These are phyloP conservation scores for Drosophila lowei DNA, from an alignment of 1,140 invertebrate genomes.

Conservation along the genomic window DNA sequence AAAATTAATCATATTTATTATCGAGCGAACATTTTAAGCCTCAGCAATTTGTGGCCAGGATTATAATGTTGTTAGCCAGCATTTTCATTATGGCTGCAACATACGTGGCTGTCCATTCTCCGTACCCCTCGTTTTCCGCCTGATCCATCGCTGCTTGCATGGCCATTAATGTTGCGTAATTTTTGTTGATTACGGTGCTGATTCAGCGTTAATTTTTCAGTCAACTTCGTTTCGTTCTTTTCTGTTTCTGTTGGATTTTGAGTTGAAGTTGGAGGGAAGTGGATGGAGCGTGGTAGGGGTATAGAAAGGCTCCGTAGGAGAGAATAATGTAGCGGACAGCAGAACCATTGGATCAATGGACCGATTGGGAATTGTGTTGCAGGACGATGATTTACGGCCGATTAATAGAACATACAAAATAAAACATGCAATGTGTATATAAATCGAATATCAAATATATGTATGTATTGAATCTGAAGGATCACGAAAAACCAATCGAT, in stretches of 20 bases:
- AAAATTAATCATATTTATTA: conserved; percentile 77
- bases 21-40: conserved; percentile 53
- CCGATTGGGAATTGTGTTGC: neutral
- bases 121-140: neutral
- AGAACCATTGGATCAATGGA: conserved; percentile 19
- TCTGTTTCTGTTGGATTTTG: conserved; percentile 7
- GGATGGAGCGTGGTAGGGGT: no score
- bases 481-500: no score
- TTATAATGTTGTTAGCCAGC: conserved; percentile 65
- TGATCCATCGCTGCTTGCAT: conserved; percentile 36
- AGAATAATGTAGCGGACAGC: no score
- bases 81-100: conserved; percentile 49
- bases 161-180: conserved; percentile 59
- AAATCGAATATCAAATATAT: no score
- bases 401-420: no score
- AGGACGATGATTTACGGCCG: no score
- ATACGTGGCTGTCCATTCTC: conserved; percentile 11
- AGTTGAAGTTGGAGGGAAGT: neutral
- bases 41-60: conserved; percentile 68
- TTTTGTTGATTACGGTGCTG: conserved; percentile 70
- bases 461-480: no score
- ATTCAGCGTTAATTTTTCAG: conserved; percentile 66
- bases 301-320: no score
- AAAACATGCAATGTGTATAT: no score
- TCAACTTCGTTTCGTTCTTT: conserved; percentile 31